Conservation (phyloP, 35 echinoderm and acorn worm genomes). For the Lytechinus pictus region DNA sequence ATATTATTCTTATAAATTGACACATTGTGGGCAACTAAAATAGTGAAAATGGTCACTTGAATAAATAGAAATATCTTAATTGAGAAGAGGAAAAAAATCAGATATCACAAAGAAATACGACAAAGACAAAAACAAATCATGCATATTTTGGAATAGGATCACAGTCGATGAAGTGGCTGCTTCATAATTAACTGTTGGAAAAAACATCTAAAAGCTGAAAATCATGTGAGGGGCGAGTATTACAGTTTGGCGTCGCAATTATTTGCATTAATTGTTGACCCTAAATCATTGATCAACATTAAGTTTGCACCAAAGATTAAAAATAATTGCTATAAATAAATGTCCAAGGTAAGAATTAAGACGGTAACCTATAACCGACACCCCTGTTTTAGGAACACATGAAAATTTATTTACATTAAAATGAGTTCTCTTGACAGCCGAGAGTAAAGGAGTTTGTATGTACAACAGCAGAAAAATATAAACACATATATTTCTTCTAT, state of each 20-base stretch:
- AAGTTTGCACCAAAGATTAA: too few species aligned
- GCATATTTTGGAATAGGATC: not conserved
- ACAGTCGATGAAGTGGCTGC: not conserved
- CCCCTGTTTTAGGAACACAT: not conserved
- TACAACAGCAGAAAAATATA: not conserved
- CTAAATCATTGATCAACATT: too few species aligned
- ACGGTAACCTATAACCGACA: not conserved
- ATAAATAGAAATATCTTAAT: not conserved
- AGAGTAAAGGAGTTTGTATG: not conserved
- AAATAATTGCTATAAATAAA: too few species aligned
- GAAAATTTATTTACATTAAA: not conserved
- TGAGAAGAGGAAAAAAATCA: not conserved
- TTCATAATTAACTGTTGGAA: not conserved
- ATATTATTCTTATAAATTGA: not conserved
- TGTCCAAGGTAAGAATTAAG: too few species aligned
- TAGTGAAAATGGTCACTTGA: not conserved
- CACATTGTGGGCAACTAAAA: not conserved
- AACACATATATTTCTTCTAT: not conserved
- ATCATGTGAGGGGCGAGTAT: too few species aligned
- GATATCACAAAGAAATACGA: not conserved
- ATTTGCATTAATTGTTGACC: too few species aligned
- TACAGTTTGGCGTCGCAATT: too few species aligned
- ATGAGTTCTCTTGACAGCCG: not conserved
- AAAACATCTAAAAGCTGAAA: too few species aligned
- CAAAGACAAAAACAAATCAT: not conserved